Percentiles rank a stretch among this genome's conserved stretches.
Evolutionary conservation across 2,113 vertebrate genomes (phyloP).

Genomic region (Alethe castanea): DNA sequence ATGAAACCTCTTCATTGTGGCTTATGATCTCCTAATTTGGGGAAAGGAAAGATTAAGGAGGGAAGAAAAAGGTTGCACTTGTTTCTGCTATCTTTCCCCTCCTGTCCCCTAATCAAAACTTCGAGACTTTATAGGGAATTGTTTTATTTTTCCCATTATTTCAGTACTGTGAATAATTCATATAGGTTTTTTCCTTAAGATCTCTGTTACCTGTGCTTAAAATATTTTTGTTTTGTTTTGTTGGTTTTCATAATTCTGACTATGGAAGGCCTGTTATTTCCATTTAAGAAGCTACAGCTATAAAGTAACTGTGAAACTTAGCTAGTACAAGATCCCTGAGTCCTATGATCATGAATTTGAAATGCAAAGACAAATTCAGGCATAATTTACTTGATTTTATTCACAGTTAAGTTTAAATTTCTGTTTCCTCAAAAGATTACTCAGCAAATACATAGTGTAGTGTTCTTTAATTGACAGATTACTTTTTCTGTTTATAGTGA

Average conservation of each 20-base stretch:
- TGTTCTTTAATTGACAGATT: neutral
- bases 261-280: neutral
- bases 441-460: neutral
- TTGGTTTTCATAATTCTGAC: neutral
- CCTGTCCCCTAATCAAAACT: neutral
- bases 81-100: neutral
- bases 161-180: neutral
- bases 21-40: neutral
- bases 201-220: neutral
- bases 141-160: neutral
- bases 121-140: neutral
- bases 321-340: neutral
- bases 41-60: neutral
- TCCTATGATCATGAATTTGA: neutral
- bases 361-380: neutral
- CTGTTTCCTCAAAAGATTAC: neutral
- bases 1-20: neutral
- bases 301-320: neutral
- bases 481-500: conserved; percentile 77
- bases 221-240: neutral
- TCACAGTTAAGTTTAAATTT: neutral
- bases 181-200: neutral
- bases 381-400: neutral
- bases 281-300: neutral
- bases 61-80: neutral